Evolutionary conservation across 1,140 invertebrate genomes (phyloP).

Genomic region (Asbolus verrucosus): DNA sequence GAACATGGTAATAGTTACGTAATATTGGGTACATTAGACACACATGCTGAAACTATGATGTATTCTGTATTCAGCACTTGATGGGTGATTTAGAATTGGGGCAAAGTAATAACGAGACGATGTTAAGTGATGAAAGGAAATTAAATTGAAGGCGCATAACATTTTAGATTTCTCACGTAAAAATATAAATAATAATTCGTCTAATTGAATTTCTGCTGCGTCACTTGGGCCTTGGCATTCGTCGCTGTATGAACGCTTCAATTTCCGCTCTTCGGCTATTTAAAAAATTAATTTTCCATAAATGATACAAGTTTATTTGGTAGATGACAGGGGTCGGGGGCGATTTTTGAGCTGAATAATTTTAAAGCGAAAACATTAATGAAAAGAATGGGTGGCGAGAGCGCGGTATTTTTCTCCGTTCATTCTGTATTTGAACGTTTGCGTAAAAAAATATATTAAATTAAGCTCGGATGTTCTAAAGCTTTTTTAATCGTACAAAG

Average conservation of each 20-base stretch:
- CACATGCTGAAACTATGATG: no score
- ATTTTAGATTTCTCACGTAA: constrained; percentile 27
- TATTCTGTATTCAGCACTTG: no score
- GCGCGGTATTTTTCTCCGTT: neutral
- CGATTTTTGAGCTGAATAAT: neutral
- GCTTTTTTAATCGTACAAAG: constrained; percentile 19
- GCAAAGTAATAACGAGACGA: neutral
- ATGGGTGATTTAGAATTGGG: no score
- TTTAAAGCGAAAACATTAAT: neutral
- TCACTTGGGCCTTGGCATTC: neutral
- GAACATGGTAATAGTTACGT: no score
- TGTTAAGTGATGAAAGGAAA: constrained; percentile 26
- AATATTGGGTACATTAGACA: no score
- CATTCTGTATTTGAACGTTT: neutral
- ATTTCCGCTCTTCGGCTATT: constrained; percentile 24
- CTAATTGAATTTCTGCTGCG: constrained; percentile 29
- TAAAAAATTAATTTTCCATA: constrained; percentile 34
- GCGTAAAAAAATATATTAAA: neutral
- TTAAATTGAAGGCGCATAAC: constrained; percentile 7
- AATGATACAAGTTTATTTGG: constrained; percentile 14
- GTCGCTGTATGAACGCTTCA: constrained; percentile 24
- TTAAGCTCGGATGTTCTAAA: neutral
- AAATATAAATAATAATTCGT: constrained; percentile 37
- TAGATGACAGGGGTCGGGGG: neutral
- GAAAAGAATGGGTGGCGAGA: neutral